A percentile compares a stretch with the other conserved stretches of the same genome.
These are phyloP conservation scores for Phortica okadai DNA, from an alignment of 2,888 invertebrate species.

Conservation along the genomic window DNA sequence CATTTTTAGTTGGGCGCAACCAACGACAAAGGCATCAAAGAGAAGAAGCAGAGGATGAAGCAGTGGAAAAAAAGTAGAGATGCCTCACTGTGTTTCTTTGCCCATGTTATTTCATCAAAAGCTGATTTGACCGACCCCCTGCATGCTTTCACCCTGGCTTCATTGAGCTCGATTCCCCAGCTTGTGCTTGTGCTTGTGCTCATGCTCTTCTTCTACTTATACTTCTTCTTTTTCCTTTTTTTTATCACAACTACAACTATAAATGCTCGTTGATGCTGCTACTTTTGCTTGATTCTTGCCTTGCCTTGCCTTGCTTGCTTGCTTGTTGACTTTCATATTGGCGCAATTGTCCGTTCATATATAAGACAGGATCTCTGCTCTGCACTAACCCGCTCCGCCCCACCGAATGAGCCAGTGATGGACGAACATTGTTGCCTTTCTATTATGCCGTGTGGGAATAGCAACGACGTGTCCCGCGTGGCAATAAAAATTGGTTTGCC, in stretches of 20 bases:
- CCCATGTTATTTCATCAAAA: conserved; percentile 56
- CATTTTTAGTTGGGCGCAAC: conserved; percentile 51
- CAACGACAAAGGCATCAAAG: conserved; percentile 33
- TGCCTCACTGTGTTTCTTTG: too few relatives aligned
- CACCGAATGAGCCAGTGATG: conserved; percentile 37
- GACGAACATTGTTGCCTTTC: conserved; percentile 35
- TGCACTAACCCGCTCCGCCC: too few relatives aligned
- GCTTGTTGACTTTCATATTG: background rate
- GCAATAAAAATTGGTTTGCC: conserved; percentile 70
- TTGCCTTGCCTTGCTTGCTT: background rate
- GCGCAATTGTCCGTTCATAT: background rate
- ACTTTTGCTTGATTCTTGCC: background rate
- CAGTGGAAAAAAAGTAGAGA: background rate
- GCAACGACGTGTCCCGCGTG: conserved; percentile 69
- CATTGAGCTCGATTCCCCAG: background rate
- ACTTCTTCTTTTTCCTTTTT: background rate
- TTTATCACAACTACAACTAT: background rate
- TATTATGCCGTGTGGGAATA: conserved; percentile 29
- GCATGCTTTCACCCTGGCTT: conserved; percentile 6
- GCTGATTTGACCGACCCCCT: conserved; percentile 35
- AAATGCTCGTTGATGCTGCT: background rate
- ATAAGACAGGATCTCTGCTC: too few relatives aligned
- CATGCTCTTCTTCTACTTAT: background rate
- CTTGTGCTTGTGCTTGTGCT: background rate
- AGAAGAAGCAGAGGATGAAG: conserved; percentile 49